Evolutionary conservation across 2,797 vertebrate genomes (phyloP).

Genomic region (Scolopax bukidnonensis): DNA sequence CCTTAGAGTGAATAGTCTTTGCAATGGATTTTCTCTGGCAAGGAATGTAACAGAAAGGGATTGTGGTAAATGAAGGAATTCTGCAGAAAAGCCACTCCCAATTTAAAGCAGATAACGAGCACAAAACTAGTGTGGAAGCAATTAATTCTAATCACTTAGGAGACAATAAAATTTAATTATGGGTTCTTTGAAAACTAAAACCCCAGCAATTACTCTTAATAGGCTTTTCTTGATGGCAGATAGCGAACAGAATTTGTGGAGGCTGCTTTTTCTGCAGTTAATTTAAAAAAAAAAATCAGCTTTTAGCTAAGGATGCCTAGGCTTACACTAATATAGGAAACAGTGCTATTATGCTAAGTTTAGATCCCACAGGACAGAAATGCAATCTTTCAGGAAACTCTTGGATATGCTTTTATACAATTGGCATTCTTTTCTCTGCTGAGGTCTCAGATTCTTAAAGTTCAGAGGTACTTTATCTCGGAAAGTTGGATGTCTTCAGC

Average conservation of each 20-base stretch:
- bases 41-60: slow-evolving; percentile 46
- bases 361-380: slow-evolving; percentile 18
- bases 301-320: slow-evolving; percentile 44
- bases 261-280: slow-evolving; percentile 58
- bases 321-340: neutral
- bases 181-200: slow-evolving; percentile 71
- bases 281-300: neutral
- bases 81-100: slow-evolving; percentile 63
- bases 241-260: slow-evolving; percentile 68
- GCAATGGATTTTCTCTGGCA: slow-evolving; percentile 55
- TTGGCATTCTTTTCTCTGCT: slow-evolving; percentile 1
- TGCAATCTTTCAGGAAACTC: slow-evolving; percentile 32
- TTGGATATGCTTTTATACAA: slow-evolving; percentile 16
- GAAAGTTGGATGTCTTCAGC: slow-evolving; percentile 2
- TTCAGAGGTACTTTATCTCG: neutral
- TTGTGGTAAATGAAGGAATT: slow-evolving; percentile 66
- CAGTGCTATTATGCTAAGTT: neutral
- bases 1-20: slow-evolving; percentile 47
- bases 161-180: slow-evolving; percentile 81
- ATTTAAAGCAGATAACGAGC: slow-evolving; percentile 68
- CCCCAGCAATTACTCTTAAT: slow-evolving; percentile 76
- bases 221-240: slow-evolving; percentile 58
- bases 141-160: slow-evolving; percentile 80
- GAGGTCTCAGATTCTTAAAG: neutral
- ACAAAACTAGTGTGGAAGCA: slow-evolving; percentile 65